These are phyloP conservation scores for Hipposideros armiger DNA, from an alignment of 2,113 vertebrate species.

Conservation along the genomic window DNA sequence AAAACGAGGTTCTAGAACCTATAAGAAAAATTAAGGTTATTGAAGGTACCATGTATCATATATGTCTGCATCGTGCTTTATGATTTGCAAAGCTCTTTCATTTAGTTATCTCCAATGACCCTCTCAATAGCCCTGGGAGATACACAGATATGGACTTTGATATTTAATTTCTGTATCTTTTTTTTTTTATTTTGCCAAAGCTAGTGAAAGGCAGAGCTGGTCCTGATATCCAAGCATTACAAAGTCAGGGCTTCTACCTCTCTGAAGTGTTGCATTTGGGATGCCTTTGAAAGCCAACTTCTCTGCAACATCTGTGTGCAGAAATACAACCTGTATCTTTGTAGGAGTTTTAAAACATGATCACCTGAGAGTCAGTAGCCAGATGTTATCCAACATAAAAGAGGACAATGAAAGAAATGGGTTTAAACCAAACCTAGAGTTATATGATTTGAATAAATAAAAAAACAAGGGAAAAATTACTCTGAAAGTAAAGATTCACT, in stretches of 20 bases:
- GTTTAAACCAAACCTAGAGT: background rate
- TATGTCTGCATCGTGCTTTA: background rate
- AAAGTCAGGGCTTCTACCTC: background rate
- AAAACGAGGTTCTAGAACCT: slow-evolving; percentile 98
- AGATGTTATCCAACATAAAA: background rate
- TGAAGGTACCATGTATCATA: background rate
- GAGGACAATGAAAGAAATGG: background rate
- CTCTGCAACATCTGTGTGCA: background rate
- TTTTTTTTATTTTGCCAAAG: background rate
- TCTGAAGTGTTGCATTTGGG: background rate
- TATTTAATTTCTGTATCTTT: background rate
- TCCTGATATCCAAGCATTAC: too few species aligned
- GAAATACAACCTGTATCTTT: background rate
- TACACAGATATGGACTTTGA: background rate
- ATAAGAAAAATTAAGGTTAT: slow-evolving; percentile 7
- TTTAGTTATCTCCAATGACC: background rate
- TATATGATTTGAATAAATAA: background rate
- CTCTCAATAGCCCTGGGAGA: background rate
- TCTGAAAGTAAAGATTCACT: background rate
- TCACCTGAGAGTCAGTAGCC: background rate
- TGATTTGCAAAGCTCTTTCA: background rate
- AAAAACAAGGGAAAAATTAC: background rate
- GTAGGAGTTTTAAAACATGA: background rate
- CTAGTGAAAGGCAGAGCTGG: background rate
- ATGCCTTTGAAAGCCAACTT: background rate